A percentile compares a stretch with the other conserved stretches of the same genome.
Evolutionary conservation across 2,797 vertebrate species (phyloP).

Genomic region (Cephalopachus bancanus): DNA sequence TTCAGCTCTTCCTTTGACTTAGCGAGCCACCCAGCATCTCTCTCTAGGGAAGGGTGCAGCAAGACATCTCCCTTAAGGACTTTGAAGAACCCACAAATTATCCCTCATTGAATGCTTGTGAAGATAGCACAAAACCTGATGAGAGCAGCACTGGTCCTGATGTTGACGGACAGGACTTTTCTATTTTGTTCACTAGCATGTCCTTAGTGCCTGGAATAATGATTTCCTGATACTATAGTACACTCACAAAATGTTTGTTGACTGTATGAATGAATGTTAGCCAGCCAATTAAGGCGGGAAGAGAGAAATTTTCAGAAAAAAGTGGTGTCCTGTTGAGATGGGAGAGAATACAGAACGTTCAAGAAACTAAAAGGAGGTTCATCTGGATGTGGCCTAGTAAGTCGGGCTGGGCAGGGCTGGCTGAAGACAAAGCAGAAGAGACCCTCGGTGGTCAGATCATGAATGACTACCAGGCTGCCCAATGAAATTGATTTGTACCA

Average conservation of each 20-base stretch:
- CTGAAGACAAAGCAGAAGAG: not conserved
- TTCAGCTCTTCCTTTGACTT: slow-evolving; percentile 47
- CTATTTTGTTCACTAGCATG: not conserved
- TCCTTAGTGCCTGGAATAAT: not conserved
- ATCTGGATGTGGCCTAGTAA: not conserved
- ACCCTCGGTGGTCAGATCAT: not conserved
- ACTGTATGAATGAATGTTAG: not conserved
- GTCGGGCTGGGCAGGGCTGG: not conserved
- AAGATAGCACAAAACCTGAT: not conserved
- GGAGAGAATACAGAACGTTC: not conserved
- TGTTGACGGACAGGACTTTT: not conserved
- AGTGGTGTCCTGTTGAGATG: not conserved
- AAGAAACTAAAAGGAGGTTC: not conserved
- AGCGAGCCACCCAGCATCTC: not conserved
- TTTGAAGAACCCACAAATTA: slow-evolving; percentile 32
- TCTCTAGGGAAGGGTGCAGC: not conserved
- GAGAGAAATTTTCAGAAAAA: not conserved
- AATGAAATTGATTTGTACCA: not conserved
- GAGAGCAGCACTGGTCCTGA: not conserved
- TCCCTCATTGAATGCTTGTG: not conserved
- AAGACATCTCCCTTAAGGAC: not conserved
- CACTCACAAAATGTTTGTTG: not conserved
- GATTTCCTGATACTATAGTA: not conserved
- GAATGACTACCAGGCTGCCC: not conserved
- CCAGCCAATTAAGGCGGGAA: not conserved